Evolutionary conservation across 2,113 vertebrate species (phyloP), one percentile per base, ranked within the genome.

Genomic region (Anarrhichthys ocellatus): DNA sequence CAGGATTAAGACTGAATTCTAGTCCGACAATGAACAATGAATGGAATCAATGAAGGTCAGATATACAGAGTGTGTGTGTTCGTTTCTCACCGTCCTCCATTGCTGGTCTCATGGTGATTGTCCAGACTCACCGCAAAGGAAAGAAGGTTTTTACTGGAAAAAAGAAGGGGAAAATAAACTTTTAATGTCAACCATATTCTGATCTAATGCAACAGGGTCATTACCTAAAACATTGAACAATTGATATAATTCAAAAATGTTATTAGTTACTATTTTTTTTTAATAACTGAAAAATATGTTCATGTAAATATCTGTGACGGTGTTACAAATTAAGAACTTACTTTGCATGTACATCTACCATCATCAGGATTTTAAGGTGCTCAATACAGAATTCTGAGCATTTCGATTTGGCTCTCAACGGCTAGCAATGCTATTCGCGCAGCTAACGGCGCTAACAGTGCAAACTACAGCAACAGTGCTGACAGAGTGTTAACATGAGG

Each of bases 81-180:
- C 74, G 62, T 70, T 38, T 75, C 85, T 87, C 76, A 94, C 91
- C 89, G 9, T 91, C 83, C 61, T 93, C 91, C 85, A 90, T 76
- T 9, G 76, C 66, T 61, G 87, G 65, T 71, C 76, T 90, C 87
- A 93, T 91, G 74, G 17, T 82, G 71, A 59, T 62, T 9, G 18
- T 78, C 59, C 48, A 64, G 62, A 77, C 38, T 73, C 56, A 22
- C 70, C 1, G 22, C 22, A 75, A 61, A 73, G 17, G 40, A 71
- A 4, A 77, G 0, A 74, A 59, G 0, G 24, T 0, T 36, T 61
- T 20, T 18, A 15, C 85, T 80, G 58, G 61, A 80, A 76, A 59
- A 4, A 17, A 38, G 1, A 66, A 66, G n/a, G 7, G 24, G 4
- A 15, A 8, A 66, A 27, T n/a, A n/a, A 1, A 20, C 9, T 56